Evolutionary conservation across 2,797 vertebrate genomes (phyloP).

Genomic region (Lepidocolaptes lacrymiger): DNA sequence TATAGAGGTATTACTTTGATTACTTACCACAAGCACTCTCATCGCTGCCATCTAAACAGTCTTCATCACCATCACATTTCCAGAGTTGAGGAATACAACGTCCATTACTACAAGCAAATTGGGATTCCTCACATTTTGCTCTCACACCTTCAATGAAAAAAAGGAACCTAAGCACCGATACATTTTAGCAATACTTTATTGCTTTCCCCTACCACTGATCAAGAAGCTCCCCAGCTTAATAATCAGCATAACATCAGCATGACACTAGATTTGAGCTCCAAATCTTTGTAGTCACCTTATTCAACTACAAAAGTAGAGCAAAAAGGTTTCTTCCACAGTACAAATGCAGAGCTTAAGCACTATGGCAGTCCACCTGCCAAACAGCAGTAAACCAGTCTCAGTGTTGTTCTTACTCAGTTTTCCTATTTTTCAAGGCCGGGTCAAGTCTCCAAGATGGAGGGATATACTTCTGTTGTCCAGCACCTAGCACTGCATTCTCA

Average conservation of each 20-base stretch:
- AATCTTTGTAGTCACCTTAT: not conserved
- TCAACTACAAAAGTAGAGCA: not conserved
- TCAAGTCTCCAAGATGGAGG: not conserved
- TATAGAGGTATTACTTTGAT: not conserved
- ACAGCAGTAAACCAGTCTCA: not conserved
- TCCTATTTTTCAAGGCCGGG: not conserved
- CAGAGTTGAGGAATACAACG: slow-evolving; percentile 93
- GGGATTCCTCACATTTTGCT: slow-evolving; percentile 88
- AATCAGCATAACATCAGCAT: not conserved
- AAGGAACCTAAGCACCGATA: fast-evolving
- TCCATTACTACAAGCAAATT: slow-evolving; percentile 94
- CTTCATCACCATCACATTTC: slow-evolving; percentile 95
- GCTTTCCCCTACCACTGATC: not conserved
- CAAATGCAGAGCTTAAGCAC: not conserved
- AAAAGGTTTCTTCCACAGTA: not conserved
- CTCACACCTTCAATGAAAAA: slow-evolving; percentile 79
- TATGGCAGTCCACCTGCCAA: not conserved
- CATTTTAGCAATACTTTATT: not conserved
- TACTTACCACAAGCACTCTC: slow-evolving; percentile 91
- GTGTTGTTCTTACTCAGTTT: not conserved
- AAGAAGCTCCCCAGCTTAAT: not conserved
- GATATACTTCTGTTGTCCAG: not conserved
- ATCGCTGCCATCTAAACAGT: slow-evolving; percentile 92
- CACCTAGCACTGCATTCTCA: not conserved
- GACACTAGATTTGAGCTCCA: not conserved